Evolutionary conservation across 1,140 invertebrate genomes (phyloP).

Genomic region (Bombus fervidus): DNA sequence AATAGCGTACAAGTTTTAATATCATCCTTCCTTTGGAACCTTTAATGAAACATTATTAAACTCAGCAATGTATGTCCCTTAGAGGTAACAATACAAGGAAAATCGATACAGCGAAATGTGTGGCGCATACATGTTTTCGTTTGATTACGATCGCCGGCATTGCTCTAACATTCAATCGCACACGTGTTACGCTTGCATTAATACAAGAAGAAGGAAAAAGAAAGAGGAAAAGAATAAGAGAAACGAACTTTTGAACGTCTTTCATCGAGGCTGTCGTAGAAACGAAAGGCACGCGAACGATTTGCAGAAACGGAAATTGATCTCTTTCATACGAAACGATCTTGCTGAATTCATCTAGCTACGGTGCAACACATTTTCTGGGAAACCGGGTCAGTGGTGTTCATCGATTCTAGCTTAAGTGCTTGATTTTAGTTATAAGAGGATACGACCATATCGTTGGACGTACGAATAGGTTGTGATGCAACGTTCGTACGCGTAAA

Average conservation of each 20-base stretch:
- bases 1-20: not conserved
- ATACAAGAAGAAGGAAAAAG: not conserved
- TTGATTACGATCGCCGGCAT: not conserved
- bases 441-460: not conserved
- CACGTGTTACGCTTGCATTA: not conserved
- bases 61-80: not conserved
- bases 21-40: not conserved
- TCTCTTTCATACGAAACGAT: not conserved
- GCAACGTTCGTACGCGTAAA: no score
- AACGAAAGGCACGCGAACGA: not conserved
- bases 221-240: not conserved
- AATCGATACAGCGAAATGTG: conserved; percentile 3
- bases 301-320: not conserved
- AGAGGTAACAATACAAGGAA: not conserved
- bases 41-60: conserved; percentile 20
- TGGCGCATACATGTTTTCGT: not conserved
- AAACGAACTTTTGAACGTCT: not conserved
- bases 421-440: not conserved
- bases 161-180: not conserved
- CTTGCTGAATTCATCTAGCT: not conserved
- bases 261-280: not conserved
- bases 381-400: conserved; percentile 5
- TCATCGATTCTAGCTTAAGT: not conserved
- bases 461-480: not conserved
- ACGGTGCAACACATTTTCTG: not conserved